Base-by-base conservation (phyloP, 2,797 vertebrate species). In the Bradypodion pumilum region DNA sequence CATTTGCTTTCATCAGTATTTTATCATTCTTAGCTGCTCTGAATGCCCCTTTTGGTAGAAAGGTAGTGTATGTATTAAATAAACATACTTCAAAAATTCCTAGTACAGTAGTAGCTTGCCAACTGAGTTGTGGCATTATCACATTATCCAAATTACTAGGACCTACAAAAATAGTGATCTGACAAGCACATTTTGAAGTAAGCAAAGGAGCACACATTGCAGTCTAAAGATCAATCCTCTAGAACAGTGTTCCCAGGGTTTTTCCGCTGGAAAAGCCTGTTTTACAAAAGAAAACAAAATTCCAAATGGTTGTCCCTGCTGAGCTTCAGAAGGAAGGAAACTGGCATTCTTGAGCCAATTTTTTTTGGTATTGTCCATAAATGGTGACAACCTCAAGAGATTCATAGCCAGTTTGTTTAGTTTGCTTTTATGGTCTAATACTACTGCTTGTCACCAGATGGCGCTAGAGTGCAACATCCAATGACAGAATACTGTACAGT, bases 251-350 rank as follows among this genome's bases (percentile, higher is more conserved):
- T n/a, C n/a, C n/a, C n/a, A n/a, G n/a, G n/a, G n/a, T n/a, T n/a
- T n/a, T n/a, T n/a, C 97, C 97, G 78, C 98, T 97, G 4, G 97
- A 97, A 95, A 99, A 98, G 90, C 97, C 97, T 65, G 97, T 95
- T 90, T 94, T 97, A 92, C 97, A 98, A 75, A 94, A 94, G 91
- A 96, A 92, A 81, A 96, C 95, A 90, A 95, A 95, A 92, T 96
- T 96, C 90, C 96, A 97, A 93, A 94, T 78, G 69, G 91, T 91
- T 46, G 93, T 91, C 95, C 96, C 89, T 68, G 81, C 68, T 40
- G 60, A 90, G 80, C 81, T 81, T 81, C 82, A 59, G 19, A 66
- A 73, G 78, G n/a, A 35, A 25, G 32, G 6, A 32, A 79, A 21
- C 21, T 2, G 0, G 37, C 37, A 59, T 59, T 60, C 21, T 9